These are phyloP conservation scores for Hucho hucho DNA, from an alignment of 2,113 vertebrate genomes.

Conservation along the genomic window DNA sequence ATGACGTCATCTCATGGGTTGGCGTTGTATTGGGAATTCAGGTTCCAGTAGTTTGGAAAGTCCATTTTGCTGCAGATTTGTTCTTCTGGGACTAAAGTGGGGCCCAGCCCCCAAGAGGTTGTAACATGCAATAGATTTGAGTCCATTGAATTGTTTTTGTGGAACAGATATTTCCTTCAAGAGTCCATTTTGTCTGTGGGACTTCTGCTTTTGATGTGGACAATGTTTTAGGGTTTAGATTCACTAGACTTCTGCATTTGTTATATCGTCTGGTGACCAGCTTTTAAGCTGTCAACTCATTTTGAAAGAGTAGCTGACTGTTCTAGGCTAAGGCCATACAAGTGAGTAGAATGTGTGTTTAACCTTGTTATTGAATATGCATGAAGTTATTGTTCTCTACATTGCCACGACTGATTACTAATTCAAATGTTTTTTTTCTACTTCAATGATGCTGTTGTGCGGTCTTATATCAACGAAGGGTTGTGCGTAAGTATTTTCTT, in stretches of 20 bases:
- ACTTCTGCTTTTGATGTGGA: constrained; percentile 58
- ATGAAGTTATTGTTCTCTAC: constrained; percentile 35
- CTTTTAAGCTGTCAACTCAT: constrained; percentile 23
- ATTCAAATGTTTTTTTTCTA: constrained; percentile 48
- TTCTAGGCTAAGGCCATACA: constrained; percentile 47
- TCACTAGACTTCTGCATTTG: constrained; percentile 42
- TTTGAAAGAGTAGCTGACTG: constrained; percentile 31
- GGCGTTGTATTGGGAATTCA: constrained; percentile 61
- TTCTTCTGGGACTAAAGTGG: constrained; percentile 48
- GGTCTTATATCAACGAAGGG: constrained; percentile 78
- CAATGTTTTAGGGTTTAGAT: constrained; percentile 22
- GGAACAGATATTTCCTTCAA: constrained; percentile 46
- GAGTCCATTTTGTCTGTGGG: constrained; percentile 51
- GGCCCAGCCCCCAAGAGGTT: constrained; percentile 50
- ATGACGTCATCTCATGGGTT: constrained; percentile 56
- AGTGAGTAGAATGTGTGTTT: constrained; percentile 36
- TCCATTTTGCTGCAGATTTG: constrained; percentile 61
- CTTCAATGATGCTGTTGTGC: constrained; percentile 51
- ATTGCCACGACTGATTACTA: constrained; percentile 44
- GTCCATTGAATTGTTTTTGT: constrained; percentile 41
- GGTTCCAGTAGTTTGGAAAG: constrained; percentile 58
- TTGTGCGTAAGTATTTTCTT: constrained; percentile 89
- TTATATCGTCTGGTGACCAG: constrained; percentile 34
- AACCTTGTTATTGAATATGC: constrained; percentile 41
- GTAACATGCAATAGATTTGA: constrained; percentile 45